phyloP scores from a whole-genome alignment of 2,888 invertebrate genomes.

The Meliscaeva auricollis region DNA sequence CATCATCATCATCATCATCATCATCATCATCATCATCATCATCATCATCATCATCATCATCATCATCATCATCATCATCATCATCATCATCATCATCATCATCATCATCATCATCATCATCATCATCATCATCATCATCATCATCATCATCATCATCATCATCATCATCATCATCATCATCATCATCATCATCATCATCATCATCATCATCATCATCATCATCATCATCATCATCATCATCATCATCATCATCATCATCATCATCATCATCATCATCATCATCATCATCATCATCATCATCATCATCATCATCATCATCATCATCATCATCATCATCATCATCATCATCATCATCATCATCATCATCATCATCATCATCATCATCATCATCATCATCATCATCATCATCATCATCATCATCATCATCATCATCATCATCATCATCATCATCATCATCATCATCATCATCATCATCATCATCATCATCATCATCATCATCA shows the following conservation, averaged over 20 bases:
- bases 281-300: background rate
- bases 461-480: background rate
- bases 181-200: slow-evolving; percentile 1
- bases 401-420: background rate
- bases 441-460: background rate
- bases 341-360: background rate
- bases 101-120: slow-evolving; percentile 1
- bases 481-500: background rate
- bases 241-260: background rate
- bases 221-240: background rate
- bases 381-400: background rate
- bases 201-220: background rate
- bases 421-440: background rate
- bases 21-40: slow-evolving; percentile 1
- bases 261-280: background rate
- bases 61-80: slow-evolving; percentile 1
- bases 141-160: background rate
- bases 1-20: slow-evolving; percentile 1
- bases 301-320: background rate
- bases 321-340: background rate
- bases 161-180: slow-evolving; percentile 1
- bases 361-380: background rate
- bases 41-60: slow-evolving; percentile 1
- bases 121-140: slow-evolving; percentile 1
- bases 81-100: slow-evolving; percentile 1